These are phyloP conservation scores for Chymomyza caudatula DNA, from an alignment of 2,888 invertebrate genomes.

Conservation along the genomic window DNA sequence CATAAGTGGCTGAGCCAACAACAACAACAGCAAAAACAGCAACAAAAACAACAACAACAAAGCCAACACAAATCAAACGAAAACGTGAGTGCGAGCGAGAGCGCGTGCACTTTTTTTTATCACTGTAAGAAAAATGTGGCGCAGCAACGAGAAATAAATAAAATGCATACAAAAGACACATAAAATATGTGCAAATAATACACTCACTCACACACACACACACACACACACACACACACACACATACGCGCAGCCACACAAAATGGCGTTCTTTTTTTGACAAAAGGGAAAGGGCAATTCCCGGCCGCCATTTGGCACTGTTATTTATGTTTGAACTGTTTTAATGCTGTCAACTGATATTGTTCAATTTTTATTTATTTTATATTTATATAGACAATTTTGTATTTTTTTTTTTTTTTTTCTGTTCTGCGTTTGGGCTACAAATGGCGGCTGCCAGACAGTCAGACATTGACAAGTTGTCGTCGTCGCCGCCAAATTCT, in stretches of 20 bases:
- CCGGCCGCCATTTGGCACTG: conserved; percentile 23
- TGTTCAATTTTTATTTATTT: conserved; percentile 46
- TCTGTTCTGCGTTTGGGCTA: neutral
- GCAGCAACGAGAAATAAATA: conserved; percentile 46
- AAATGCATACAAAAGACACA: conserved; percentile 57
- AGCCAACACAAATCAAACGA: conserved; percentile 66
- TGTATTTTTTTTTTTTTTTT: neutral
- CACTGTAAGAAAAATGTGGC: conserved; percentile 62
- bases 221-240: conserved; percentile 5
- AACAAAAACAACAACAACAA: conserved; percentile 18
- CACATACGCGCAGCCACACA: neutral
- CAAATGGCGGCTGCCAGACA: neutral
- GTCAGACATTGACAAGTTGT: neutral
- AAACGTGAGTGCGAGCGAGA: conserved; percentile 22
- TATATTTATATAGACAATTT: conserved; percentile 1
- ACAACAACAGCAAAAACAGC: conserved; percentile 19
- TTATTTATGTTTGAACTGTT: conserved; percentile 49
- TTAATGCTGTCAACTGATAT: conserved; percentile 51
- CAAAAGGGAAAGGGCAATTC: neutral
- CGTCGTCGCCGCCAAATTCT: neutral
- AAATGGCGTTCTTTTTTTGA: neutral
- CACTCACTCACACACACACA: conserved; percentile 28
- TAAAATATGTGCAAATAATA: conserved; percentile 51
- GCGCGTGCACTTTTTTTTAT: neutral
- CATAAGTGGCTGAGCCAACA: conserved; percentile 53